Base-by-base conservation (phyloP, 2,113 vertebrate species). In the Hippocampus comes region DNA sequence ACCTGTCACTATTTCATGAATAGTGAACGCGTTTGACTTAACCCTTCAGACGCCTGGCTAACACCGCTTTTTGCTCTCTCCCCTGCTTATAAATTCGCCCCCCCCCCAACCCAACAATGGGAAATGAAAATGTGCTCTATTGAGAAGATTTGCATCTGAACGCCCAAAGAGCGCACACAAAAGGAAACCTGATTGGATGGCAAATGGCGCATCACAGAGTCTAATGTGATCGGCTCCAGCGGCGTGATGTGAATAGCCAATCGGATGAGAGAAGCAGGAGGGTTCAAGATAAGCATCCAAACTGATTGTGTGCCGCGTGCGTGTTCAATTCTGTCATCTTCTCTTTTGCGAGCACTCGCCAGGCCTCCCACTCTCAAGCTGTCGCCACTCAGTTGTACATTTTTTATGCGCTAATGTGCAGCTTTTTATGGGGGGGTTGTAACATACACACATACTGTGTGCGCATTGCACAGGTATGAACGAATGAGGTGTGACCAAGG, bases 61-160 rank as follows among this genome's bases (percentile, higher is more conserved):
- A 42, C 68, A 17, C 86, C 74, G 68, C 64, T 79, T 81, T 42
- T 82, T 61, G 41, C 64, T 73, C 65, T 17, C 61, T 68, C 61
- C 67, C 71, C 53, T 63, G 73, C 84, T 86, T 80, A 67, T 84
- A 80, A 86, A 88, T 87, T 69, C 20, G 20, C 73, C 75, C 77
- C 41, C 72, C 53, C 48, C 46, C 48, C 48, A 46, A 65, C 69
- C 74, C 77, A 27, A 86, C 86, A 85, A 78, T 86, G 84, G 83
- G 89, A 88, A 88, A 89, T 88, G 83, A 90, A 89, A 89, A 86
- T 87, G 84, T 86, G 90, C 81, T 85, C 84, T 83, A 77, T 87
- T 89, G 89, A 89, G 85, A 78, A 85, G 87, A 89, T 90, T 91
- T 90, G 88, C 88, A 91, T 90, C 85, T 88, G 86, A 89, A 90